Base-by-base conservation (phyloP, 2,797 vertebrate species). In the Euthynnus affinis region DNA sequence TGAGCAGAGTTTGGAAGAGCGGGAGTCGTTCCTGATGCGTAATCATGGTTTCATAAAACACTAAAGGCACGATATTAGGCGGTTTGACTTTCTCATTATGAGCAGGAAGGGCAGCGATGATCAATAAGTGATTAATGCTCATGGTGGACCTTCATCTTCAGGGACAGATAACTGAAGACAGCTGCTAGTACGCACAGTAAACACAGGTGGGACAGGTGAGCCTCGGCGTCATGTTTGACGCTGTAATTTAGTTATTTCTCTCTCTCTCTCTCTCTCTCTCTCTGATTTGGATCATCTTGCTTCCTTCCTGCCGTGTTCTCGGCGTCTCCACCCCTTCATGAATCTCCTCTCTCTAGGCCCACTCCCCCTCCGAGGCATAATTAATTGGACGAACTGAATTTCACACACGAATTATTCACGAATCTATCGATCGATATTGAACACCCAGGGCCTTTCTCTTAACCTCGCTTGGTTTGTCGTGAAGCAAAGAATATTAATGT, bases 371-470 rank as follows among this genome's bases (percentile, higher is more conserved):
- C 76, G 78, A 94, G 89, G 87, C 90, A 93, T 94, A 94, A 94
- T 94, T 94, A 95, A 95, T 95, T 94, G 90, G 90, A 94, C 88
- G 89, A 93, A 93, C 88, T 93, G 91, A 94, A 93, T 94, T 95
- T 95, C 93, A 94, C 93, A 95, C 93, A 94, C 92, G 88, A 95
- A 94, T 94, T 95, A 95, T 95, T 95, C 94, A 94, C 90, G 90
- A 94, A 94, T 93, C 88, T 89, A 95, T 95, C 89, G 93, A 95
- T 92, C 94, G 85, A 85, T 94, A 94, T 94, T 82, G 94, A 94
- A 93, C 93, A 94, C 91, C 85, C 85, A 86, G 85, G 90, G 92
- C 88, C 89, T 91, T 91, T 91, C 91, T 91, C 88, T 90, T 92
- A 91, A 92, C 91, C 93, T 92, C 86, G 91, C 89, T 91, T 83